phyloP scores from a whole-genome alignment of 2,113 vertebrate species.

The Heterochromis multidens region DNA sequence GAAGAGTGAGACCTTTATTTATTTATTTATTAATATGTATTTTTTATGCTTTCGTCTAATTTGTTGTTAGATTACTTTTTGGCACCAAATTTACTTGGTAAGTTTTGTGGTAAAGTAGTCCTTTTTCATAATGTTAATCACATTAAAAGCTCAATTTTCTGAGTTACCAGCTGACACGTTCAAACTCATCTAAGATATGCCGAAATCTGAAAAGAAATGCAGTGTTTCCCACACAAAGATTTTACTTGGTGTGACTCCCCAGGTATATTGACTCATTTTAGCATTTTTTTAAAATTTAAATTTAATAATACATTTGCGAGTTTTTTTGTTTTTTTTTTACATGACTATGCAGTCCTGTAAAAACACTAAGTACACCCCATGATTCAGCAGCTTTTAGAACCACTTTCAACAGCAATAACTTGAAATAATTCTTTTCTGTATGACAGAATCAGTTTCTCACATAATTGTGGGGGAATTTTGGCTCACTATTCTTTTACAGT shows the following conservation, averaged over 20 bases:
- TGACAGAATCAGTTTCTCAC: too few species aligned
- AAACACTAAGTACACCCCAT: background rate
- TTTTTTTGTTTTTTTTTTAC: too few species aligned
- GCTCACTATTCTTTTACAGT: too few species aligned
- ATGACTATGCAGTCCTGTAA: too few species aligned
- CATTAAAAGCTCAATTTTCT: background rate
- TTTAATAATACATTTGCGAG: too few species aligned
- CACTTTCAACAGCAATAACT: accelerated
- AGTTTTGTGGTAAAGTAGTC: background rate
- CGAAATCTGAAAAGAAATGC: background rate
- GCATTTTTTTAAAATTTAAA: too few species aligned
- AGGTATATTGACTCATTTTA: too few species aligned
- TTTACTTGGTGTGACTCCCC: too few species aligned
- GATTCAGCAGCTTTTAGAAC: background rate
- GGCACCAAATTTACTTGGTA: too few species aligned
- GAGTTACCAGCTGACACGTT: background rate
- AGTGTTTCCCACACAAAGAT: accelerated
- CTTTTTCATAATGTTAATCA: background rate
- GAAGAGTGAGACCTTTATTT: background rate
- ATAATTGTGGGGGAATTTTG: too few species aligned
- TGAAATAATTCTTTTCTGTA: too few species aligned
- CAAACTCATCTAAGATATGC: background rate
- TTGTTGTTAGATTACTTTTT: background rate
- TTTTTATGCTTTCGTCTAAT: background rate
- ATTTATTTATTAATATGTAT: too few species aligned